Percentiles rank a stretch among this genome's conserved stretches.
phyloP scores from a whole-genome alignment of 2,888 invertebrate genomes.

The Hyposoter dolosus region DNA sequence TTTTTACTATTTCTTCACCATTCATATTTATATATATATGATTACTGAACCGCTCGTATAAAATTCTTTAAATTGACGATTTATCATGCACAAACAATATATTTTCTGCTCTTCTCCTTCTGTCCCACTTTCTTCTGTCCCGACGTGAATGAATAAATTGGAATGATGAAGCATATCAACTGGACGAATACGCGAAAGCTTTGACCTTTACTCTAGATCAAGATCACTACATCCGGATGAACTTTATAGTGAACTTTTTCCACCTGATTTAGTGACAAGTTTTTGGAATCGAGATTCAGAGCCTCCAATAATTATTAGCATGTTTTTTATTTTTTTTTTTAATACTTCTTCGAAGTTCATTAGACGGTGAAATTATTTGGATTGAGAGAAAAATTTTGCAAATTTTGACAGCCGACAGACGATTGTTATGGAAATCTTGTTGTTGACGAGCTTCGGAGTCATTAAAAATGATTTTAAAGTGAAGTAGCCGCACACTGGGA shows the following conservation, averaged over 20 bases:
- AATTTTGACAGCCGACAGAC: neutral
- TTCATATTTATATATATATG: constrained; percentile 3
- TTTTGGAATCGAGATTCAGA: neutral
- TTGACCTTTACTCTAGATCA: constrained; percentile 14
- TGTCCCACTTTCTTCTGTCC: neutral
- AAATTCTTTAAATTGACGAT: constrained; percentile 67
- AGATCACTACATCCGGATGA: neutral
- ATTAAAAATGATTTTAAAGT: neutral
- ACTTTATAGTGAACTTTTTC: constrained; percentile 4
- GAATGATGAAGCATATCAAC: constrained; percentile 67
- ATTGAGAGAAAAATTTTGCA: neutral
- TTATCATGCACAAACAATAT: constrained; percentile 57
- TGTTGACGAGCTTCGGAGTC: too few relatives aligned
- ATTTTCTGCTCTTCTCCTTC: neutral
- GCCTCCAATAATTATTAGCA: neutral
- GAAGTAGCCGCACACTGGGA: too few relatives aligned
- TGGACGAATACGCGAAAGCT: constrained; percentile 66
- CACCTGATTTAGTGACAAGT: neutral
- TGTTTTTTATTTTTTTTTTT: neutral
- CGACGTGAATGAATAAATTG: constrained; percentile 62
- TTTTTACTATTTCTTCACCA: constrained; percentile 16
- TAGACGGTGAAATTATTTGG: neutral
- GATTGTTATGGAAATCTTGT: too few relatives aligned
- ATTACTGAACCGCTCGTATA: constrained; percentile 57
- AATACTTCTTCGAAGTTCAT: neutral